A percentile compares a stretch with the other conserved stretches of the same genome.
Evolutionary conservation across 2,888 invertebrate species (phyloP).

Genomic region (Linnaemya tessellans): DNA sequence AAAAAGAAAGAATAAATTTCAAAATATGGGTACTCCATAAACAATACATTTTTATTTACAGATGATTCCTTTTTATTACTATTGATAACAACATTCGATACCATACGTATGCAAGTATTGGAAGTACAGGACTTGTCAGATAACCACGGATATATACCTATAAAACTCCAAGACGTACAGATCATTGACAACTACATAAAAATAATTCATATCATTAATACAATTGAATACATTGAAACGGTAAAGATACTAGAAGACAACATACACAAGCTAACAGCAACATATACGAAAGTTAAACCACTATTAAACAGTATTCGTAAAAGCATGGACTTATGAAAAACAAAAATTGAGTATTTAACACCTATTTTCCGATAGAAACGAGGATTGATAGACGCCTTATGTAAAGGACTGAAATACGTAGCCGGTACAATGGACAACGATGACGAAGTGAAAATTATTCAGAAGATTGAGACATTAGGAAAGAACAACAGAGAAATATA

Average conservation of each 20-base stretch:
- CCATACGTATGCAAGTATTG: background rate
- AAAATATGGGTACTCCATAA: background rate
- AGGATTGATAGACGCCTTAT: slow-evolving; percentile 58
- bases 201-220: slow-evolving; percentile 26
- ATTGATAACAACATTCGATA: background rate
- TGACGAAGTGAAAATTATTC: slow-evolving; percentile 49
- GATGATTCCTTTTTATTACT: slow-evolving; percentile 7
- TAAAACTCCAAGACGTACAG: slow-evolving; percentile 33
- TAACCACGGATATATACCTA: slow-evolving; percentile 30
- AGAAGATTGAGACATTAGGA: background rate
- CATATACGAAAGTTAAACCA: background rate
- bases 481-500: background rate
- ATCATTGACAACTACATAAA: slow-evolving; percentile 42
- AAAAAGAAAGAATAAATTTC: slow-evolving; percentile 9
- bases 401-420: slow-evolving; percentile 65
- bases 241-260: slow-evolving; percentile 9
- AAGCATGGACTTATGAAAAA: slow-evolving; percentile 5
- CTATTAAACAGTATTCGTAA: background rate
- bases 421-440: slow-evolving; percentile 70
- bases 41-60: background rate
- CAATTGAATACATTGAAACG: slow-evolving; percentile 13
- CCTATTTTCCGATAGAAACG: slow-evolving; percentile 40
- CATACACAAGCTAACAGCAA: background rate
- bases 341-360: slow-evolving; percentile 7
- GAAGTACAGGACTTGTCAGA: slow-evolving; percentile 23